These are phyloP conservation scores for Pongo abelii DNA, from an alignment of 2,113 vertebrate genomes.

Conservation along the genomic window DNA sequence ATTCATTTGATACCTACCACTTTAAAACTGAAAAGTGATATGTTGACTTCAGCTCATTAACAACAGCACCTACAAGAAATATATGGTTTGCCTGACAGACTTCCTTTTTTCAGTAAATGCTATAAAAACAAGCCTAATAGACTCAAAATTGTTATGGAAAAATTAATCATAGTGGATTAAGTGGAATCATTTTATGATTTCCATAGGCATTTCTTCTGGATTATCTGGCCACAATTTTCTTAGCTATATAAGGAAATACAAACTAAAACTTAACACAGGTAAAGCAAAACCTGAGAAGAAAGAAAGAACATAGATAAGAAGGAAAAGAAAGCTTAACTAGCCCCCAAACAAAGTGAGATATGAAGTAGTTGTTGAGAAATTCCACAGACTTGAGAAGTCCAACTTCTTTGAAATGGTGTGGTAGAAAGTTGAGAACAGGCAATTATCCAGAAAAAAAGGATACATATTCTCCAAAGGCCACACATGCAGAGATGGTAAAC, in stretches of 20 bases:
- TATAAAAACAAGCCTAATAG: conserved; percentile 71
- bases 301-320: neutral
- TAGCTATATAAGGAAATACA: conserved; percentile 40
- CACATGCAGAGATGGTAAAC: conserved; percentile 36
- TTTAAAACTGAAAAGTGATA: conserved; percentile 85
- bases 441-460: conserved; percentile 24
- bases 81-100: conserved; percentile 78
- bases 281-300: conserved; percentile 56
- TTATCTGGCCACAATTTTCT: conserved; percentile 58
- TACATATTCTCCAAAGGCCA: conserved; percentile 53
- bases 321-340: neutral
- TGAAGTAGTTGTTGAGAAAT: conserved; percentile 44
- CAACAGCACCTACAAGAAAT: conserved; percentile 70
- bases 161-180: conserved; percentile 65
- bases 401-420: conserved; percentile 48
- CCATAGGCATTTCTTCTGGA: conserved; percentile 55
- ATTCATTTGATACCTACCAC: conserved; percentile 83
- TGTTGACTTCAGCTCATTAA: conserved; percentile 78
- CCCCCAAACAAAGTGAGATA: neutral
- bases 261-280: conserved; percentile 52
- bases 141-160: conserved; percentile 64
- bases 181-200: conserved; percentile 57
- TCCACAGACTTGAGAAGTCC: conserved; percentile 20
- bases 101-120: conserved; percentile 74
- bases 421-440: conserved; percentile 60